Percentiles rank a stretch among this genome's conserved stretches.
Evolutionary conservation across 1,140 invertebrate species (phyloP).

Genomic region (Melipona quadrifasciata): DNA sequence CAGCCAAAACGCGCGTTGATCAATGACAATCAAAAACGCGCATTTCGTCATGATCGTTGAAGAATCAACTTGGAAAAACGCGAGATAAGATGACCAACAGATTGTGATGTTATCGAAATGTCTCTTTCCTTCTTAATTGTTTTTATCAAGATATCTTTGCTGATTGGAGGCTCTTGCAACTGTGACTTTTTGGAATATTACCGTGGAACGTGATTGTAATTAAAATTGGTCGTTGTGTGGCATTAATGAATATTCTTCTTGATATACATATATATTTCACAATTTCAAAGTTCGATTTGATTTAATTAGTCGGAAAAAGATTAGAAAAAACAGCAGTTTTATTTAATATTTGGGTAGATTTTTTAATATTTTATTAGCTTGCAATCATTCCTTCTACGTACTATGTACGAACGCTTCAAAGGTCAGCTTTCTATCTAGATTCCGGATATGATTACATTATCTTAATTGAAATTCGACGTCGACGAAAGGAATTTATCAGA

Average conservation of each 20-base stretch:
- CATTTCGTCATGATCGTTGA: neutral
- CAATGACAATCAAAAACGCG: constrained; percentile 76
- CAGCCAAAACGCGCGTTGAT: constrained; percentile 75
- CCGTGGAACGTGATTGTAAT: neutral
- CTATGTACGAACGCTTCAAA: neutral
- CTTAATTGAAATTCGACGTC: neutral
- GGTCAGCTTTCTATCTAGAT: neutral
- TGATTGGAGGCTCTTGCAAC: neutral
- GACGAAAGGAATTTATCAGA: neutral
- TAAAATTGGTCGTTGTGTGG: neutral
- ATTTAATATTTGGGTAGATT: no score
- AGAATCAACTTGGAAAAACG: constrained; percentile 24
- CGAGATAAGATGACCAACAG: neutral
- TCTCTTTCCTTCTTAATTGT: neutral
- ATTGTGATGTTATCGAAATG: neutral
- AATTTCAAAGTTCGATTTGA: neutral
- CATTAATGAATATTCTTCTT: neutral
- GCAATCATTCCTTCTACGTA: no score
- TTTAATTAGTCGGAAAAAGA: neutral
- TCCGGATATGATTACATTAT: neutral
- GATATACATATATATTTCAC: neutral
- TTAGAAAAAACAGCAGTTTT: no score
- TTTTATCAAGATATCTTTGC: neutral
- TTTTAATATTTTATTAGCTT: no score
- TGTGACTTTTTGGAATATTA: neutral